Evolutionary conservation across 2,888 invertebrate species (phyloP), one percentile per base, ranked within the genome.

Genomic region (Hipparchia semele): DNA sequence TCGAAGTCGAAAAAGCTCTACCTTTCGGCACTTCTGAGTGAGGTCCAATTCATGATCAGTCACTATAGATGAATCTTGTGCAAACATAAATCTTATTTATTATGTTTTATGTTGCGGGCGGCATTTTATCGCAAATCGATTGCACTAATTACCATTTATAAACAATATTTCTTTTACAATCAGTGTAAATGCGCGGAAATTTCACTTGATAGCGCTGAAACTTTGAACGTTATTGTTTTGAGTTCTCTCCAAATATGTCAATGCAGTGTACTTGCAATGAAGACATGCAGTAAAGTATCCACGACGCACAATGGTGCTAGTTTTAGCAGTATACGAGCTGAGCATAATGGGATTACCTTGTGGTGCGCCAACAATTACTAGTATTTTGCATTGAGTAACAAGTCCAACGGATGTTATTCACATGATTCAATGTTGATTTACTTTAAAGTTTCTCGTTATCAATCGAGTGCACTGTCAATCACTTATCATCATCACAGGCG

Each of bases 291-390:
- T 75, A 72, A 74, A 58, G 70, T 76, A 75, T 77, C 76, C 72
- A 79, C 71, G 77, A 77, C 74, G 76, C 80, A 84, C 83, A 83
- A 84, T 83, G 79, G 83, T 89, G 87, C 88, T 86, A 88, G 88
- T 87, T 89, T 90, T 86, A 90, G 86, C 84, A 85, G 86, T 87
- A 87, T 86, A 84, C 86, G 83, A 87, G 85, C 85, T 86, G 87
- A 86, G 85, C 83, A 88, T 89, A 90, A 91, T 90, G 84, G 89
- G 80, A 90, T 92, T 92, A 92, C 92, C 92, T 93, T 91, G 90
- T 86, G 74, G 62, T 83, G 84, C 86, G 85, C 82, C 86, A 87
- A 86, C 84, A 82, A 65, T 65, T 53, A 85, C 86, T 85, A 82
- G 83, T 66, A 39, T 69, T 71, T 56, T 56, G 53, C 61, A 56